Base-by-base conservation (phyloP, 35 echinoderm and acorn worm genomes). In the Acanthaster planci region DNA sequence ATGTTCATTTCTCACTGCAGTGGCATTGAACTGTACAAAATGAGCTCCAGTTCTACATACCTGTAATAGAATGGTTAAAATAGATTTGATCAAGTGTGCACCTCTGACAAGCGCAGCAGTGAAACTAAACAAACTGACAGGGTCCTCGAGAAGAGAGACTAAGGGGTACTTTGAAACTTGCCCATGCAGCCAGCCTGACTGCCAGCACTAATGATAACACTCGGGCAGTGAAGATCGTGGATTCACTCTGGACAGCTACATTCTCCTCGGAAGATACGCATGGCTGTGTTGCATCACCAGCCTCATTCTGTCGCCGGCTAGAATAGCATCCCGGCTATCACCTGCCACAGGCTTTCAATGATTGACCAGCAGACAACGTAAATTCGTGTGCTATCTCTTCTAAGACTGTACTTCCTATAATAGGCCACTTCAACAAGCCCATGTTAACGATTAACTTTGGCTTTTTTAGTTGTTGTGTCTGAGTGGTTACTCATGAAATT, bases 331-430 rank as follows among this genome's bases (percentile, higher is more conserved):
- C 29, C 64, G 34, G 64, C 64, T 31, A 34, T 72, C 64, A 72
- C 64, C 64, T 72, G 64, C 64, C 64, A 1, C 7, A 0, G 64
- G 64, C 15, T 72, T 72, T 72, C 7, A 72, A 72, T 72, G 64
- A 72, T 72, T 72, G 64, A 72, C 64, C 64, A 8, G 64, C 16
- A 29, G 64, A 34, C 26, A 26, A 26, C 8, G 22, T 29, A 14
- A 10, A 72, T 72, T 72, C 64, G 64, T 72, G 64, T 29, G 64
- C 64, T 72, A 72, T 72, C 64, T 72, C 64, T 72, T 72, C 64
- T 14, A 29, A 72, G 64, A 27, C 21, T 29, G 34, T 26, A 27
- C 64, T 72, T 26, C 64, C 64, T 72, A 72, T 72, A 72, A 72
- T 31, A 72, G 64, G 64, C 64, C 64, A 72, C 64, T 72, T 72